Evolutionary conservation across 2,888 invertebrate genomes (phyloP), one percentile per base, ranked within the genome.

Genomic region (Cryptus armator): DNA sequence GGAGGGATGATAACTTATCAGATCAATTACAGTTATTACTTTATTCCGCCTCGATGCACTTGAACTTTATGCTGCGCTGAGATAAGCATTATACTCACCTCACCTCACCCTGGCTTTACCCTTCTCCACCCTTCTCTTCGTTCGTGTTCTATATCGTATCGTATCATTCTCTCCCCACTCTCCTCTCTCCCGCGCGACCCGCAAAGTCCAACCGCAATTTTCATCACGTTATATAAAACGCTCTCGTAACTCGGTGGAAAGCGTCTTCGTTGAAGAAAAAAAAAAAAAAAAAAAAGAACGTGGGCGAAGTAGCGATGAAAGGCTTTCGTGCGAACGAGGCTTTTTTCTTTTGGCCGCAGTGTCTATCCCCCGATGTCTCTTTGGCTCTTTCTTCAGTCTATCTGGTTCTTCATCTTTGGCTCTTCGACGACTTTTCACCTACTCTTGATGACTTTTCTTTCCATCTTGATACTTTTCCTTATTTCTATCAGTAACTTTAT

Each of bases 1-100:
- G 79, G 85, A 83, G 80, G 59, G 59, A 80, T 90, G 90, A 91
- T 91, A 91, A 91, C 89, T 92, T 92, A 92, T 92, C 92, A 90
- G 92, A 92, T 92, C 92, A 92, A 92, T 92, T 92, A 92, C 89
- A 91, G 91, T 92, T 91, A 91, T 91, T 92, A 92, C 92, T 92
- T 92, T 92, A 91, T 92, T 92, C 90, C 89, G 81, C 87, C 89
- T 90, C 89, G 89, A 91, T 90, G 91, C 90, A 87, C 88, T 87
- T 83, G 86, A 91, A 91, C 89, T 92, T 92, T 90, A 89, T 89
- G 89, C 89, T 88, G 88, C 88, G 90, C 90, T 88, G 90, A 92
- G 89, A 87, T 89, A 85, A 83, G 80, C 76, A 53, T 71, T 80
- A 80, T 70, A 68, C n/a, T 53, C 53, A 72, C 68, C 62, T 78